These are phyloP conservation scores for Syrphus vitripennis DNA, from an alignment of 2,888 invertebrate genomes.

Conservation along the genomic window DNA sequence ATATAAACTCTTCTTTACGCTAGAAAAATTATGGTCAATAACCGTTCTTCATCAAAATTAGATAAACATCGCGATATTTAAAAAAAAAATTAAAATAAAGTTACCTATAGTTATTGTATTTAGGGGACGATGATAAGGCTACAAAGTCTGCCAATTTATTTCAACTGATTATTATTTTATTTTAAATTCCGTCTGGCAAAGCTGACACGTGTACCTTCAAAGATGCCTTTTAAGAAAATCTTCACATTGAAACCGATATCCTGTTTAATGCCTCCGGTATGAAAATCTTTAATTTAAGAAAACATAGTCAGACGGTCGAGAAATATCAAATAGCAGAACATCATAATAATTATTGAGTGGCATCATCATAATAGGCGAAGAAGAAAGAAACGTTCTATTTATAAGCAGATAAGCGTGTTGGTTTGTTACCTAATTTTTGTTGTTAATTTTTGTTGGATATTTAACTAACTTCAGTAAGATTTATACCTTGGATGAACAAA, in stretches of 20 bases:
- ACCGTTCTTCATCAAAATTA: no score
- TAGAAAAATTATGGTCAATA: no score
- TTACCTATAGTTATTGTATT: no score
- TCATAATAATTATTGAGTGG: conserved; percentile 38
- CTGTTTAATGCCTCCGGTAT: neutral
- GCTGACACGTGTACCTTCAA: neutral
- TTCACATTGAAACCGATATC: neutral
- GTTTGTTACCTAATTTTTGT: neutral
- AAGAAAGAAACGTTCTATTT: neutral
- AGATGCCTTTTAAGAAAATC: neutral
- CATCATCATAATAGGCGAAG: conserved; percentile 4
- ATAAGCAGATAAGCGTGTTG: neutral
- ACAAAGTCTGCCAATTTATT: no score
- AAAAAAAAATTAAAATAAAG: no score
- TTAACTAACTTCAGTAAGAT: neutral
- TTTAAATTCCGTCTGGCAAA: no score
- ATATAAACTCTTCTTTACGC: no score
- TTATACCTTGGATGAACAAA: neutral
- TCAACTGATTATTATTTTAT: no score
- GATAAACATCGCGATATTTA: no score
- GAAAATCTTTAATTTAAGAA: neutral
- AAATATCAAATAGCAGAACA: neutral
- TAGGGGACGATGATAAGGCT: no score
- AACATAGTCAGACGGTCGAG: neutral
- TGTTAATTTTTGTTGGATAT: neutral